Percentiles rank a stretch among this genome's conserved stretches.
These are phyloP conservation scores for Listronotus bonariensis DNA, from an alignment of 1,140 invertebrate species.

Conservation along the genomic window DNA sequence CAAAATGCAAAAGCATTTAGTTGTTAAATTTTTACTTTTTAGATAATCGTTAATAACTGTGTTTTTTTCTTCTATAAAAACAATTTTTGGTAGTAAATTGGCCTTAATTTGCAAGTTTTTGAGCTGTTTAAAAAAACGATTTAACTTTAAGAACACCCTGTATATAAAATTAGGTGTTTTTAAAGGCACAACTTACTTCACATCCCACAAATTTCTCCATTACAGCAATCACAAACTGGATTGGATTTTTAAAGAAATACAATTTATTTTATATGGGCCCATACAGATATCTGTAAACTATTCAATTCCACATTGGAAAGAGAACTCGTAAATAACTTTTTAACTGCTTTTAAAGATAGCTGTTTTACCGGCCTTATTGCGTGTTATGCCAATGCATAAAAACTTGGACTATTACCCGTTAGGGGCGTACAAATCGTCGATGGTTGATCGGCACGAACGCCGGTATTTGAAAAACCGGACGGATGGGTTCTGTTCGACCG, in stretches of 20 bases:
- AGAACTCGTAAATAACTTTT: constrained; percentile 35
- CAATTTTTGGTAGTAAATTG: no score
- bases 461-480: constrained; percentile 29
- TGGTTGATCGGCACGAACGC: constrained; percentile 10
- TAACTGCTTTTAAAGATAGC: constrained; percentile 41
- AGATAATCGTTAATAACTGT: no score
- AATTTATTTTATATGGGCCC: constrained; percentile 2
- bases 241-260: not conserved
- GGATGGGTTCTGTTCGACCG: not conserved
- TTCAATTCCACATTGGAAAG: constrained; percentile 1
- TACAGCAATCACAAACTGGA: no score
- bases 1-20: no score
- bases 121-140: no score
- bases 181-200: no score
- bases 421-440: constrained; percentile 38
- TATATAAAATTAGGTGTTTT: no score
- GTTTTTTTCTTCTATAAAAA: no score
- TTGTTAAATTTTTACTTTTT: no score
- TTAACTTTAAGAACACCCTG: no score
- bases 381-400: constrained; percentile 31
- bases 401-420: constrained; percentile 47
- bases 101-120: no score
- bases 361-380: constrained; percentile 47
- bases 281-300: constrained; percentile 26
- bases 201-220: no score